These are phyloP conservation scores for Corapipo altera DNA, from an alignment of 2,113 vertebrate species.

Conservation along the genomic window DNA sequence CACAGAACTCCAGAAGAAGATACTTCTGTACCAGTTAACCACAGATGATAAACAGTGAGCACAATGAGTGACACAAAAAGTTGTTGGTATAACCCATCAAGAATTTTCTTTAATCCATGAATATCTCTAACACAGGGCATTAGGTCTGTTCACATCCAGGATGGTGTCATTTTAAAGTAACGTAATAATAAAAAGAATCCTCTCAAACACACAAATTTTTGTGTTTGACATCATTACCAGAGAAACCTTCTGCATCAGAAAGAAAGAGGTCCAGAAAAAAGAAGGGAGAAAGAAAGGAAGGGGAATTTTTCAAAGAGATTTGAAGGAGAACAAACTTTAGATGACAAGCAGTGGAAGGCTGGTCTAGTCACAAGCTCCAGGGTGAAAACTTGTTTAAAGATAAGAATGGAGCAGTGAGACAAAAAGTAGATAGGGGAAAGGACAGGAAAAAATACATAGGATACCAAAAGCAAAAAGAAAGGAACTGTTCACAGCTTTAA, in stretches of 20 bases:
- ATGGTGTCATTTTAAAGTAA: background rate
- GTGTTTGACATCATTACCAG: background rate
- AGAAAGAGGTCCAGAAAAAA: background rate
- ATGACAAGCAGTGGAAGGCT: background rate
- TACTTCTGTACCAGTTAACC: background rate
- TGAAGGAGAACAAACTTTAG: slow-evolving; percentile 32
- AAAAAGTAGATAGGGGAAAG: background rate
- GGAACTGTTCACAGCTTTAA: background rate
- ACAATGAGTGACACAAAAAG: background rate
- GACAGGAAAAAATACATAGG: background rate
- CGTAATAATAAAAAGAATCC: background rate
- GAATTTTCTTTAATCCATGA: background rate
- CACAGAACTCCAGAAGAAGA: background rate
- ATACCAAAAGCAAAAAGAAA: background rate
- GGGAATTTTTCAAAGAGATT: background rate
- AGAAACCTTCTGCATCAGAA: background rate
- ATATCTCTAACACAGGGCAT: background rate
- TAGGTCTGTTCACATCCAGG: background rate
- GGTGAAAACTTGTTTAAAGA: background rate
- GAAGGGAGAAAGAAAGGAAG: background rate
- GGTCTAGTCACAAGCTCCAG: background rate
- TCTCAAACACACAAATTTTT: background rate
- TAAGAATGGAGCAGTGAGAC: background rate
- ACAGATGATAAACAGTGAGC: background rate
- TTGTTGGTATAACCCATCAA: background rate